Percentiles rank a stretch among this genome's conserved stretches.
These are phyloP conservation scores for Drosophila aff. DNA, from an alignment of 1,140 invertebrate species.

Conservation along the genomic window DNA sequence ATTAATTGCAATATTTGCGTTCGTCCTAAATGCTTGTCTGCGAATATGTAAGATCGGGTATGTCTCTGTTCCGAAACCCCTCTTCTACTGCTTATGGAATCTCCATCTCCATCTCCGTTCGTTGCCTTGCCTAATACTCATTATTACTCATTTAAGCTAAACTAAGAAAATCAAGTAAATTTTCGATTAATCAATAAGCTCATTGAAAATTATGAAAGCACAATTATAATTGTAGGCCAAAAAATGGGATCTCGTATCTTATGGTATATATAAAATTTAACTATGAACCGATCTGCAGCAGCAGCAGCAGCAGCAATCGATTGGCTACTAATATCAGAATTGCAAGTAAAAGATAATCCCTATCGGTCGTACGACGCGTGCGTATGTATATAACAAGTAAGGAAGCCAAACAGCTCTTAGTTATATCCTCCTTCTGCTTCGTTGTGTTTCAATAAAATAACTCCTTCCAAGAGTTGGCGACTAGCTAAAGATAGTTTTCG, in stretches of 20 bases:
- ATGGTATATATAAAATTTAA: slow-evolving; percentile 51
- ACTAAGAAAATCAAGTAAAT: slow-evolving; percentile 57
- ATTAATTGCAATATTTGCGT: slow-evolving; percentile 68
- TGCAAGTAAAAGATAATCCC: slow-evolving; percentile 45
- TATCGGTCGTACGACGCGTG: slow-evolving; percentile 6
- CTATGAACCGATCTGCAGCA: slow-evolving; percentile 63
- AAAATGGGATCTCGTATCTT: slow-evolving; percentile 28
- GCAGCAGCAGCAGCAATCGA: slow-evolving; percentile 54
- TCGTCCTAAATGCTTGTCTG: slow-evolving; percentile 68
- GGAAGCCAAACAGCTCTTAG: slow-evolving; percentile 46
- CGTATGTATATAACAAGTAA: slow-evolving; percentile 47
- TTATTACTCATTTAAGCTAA: slow-evolving; percentile 55
- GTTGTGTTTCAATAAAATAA: slow-evolving; percentile 36
- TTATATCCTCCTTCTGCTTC: slow-evolving; percentile 6
- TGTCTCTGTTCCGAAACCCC: slow-evolving; percentile 59
- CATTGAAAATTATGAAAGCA: slow-evolving; percentile 59
- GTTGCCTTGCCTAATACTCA: slow-evolving; percentile 63
- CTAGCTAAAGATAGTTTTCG: slow-evolving; percentile 26
- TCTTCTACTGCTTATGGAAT: slow-evolving; percentile 43
- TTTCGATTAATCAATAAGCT: slow-evolving; percentile 59
- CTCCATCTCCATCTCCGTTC: slow-evolving; percentile 42
- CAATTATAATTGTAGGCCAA: slow-evolving; percentile 45
- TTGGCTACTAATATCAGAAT: slow-evolving; percentile 56
- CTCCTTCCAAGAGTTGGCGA: slow-evolving; percentile 17
- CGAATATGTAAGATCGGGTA: slow-evolving; percentile 79